phyloP scores from a whole-genome alignment of 2,888 invertebrate species.

The Anorthoa munda region DNA sequence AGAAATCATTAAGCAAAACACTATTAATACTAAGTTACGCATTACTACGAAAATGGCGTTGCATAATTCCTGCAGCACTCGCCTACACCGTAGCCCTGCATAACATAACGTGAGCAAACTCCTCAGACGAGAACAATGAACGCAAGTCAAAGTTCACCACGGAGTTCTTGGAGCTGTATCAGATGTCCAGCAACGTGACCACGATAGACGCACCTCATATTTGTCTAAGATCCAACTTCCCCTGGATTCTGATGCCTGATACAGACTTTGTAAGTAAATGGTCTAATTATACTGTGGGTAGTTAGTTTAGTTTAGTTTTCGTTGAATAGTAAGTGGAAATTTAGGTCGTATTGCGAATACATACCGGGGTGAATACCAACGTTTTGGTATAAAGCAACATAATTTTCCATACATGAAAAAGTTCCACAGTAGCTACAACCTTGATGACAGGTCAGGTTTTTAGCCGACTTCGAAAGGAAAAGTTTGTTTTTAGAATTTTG shows the following conservation, averaged over 20 bases:
- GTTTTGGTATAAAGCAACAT: neutral
- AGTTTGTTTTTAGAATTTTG: too few relatives aligned
- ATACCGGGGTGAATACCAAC: neutral
- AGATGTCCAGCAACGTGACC: constrained; percentile 83
- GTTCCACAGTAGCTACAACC: too few relatives aligned
- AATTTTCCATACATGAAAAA: too few relatives aligned
- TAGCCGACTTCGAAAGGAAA: too few relatives aligned
- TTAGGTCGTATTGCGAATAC: neutral
- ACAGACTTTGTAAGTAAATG: constrained; percentile 83
- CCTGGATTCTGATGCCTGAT: constrained; percentile 88
- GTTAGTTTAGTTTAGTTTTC: neutral
- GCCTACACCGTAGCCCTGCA: constrained; percentile 22
- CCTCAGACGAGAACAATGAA: constrained; percentile 81
- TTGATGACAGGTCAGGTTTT: too few relatives aligned
- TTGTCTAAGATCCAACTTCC: constrained; percentile 84
- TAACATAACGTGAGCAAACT: constrained; percentile 26
- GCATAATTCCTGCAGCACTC: constrained; percentile 12
- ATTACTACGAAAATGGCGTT: neutral
- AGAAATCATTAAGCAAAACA: neutral
- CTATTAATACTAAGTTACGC: neutral
- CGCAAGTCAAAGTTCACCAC: constrained; percentile 84
- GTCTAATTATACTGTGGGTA: neutral
- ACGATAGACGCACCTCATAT: constrained; percentile 84
- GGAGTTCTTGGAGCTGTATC: constrained; percentile 83
- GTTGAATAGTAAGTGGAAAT: neutral